Evolutionary conservation across 2,113 vertebrate species (phyloP), one percentile per base, ranked within the genome.

Genomic region (Daphoenositta chrysoptera): DNA sequence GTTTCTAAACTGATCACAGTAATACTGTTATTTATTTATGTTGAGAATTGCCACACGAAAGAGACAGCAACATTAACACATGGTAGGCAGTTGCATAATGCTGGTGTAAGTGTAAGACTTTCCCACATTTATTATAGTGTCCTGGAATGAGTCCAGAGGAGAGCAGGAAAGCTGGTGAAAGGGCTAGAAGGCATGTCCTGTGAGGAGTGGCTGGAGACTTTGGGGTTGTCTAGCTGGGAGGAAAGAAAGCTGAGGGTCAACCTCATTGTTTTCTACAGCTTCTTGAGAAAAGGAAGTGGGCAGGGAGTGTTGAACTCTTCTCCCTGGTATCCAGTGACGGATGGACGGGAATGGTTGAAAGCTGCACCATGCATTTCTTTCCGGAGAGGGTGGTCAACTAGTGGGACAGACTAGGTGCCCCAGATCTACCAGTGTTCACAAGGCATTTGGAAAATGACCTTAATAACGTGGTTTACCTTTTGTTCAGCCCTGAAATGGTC

Each of bases 381-480:
- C 27, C n/a, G 0, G 0, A 40, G 37, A 75, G 11, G 7, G 3
- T 47, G n/a, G n/a, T 64, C 37, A 70, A 13, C 20, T 39, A 51
- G 33, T 51, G 11, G 7, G 30, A 83, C 33, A 57, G 54, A n/a
- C 33, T n/a, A 0, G 4, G 20, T 35, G 9, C 7, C 12, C 21
- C 17, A 69, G 10, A 9, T 3, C 21, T 75, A 19, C 5, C 37
- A 13, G 2, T 51, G 16, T 28, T 57, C 31, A 35, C 30, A 11
- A 69, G 13, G 11, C 13, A 7, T 75, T 51, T 75, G 37, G 30
- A 35, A 17, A 68, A 63, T 15, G 13, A 17, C 18, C 9, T 57
- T 75, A 33, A 9, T 0, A 68, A 61, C 5, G 18, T 9, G 7
- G 4, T 31, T 79, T 73, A 50, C 30, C 4, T 57, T 89, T 80